Conservation (phyloP, 2,113 vertebrate species). For the Elephas maximus region DNA sequence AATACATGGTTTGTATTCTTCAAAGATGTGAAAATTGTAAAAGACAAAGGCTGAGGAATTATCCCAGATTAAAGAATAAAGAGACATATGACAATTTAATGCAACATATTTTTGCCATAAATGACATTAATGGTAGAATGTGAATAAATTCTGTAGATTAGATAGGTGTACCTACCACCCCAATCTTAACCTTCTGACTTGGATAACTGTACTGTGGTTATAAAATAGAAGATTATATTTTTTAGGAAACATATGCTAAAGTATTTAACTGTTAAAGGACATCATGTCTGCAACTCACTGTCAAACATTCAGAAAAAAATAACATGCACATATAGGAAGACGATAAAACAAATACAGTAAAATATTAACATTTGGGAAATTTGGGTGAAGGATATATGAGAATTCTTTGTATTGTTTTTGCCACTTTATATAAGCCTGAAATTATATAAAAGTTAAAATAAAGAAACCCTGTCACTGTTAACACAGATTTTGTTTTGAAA, state of each 20-base stretch:
- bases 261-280: neutral
- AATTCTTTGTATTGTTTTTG: neutral
- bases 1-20: neutral
- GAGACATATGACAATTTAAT: neutral
- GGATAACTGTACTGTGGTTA: neutral
- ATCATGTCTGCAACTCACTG: neutral
- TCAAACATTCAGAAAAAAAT: neutral
- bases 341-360: neutral
- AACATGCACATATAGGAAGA: neutral
- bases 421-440: neutral
- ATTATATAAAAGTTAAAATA: neutral
- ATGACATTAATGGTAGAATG: neutral
- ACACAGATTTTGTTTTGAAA: neutral
- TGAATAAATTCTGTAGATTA: neutral
- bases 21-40: neutral
- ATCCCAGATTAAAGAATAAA: neutral
- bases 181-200: neutral
- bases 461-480: neutral
- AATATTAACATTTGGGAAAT: neutral
- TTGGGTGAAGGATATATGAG: neutral
- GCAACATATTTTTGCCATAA: neutral
- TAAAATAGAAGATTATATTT: neutral
- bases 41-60: neutral
- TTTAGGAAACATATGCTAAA: neutral
- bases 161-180: neutral